Percentiles rank a stretch among this genome's conserved stretches.
These are phyloP conservation scores for Poecilobothrus nobilitatus DNA, from an alignment of 2,888 invertebrate genomes.

Conservation along the genomic window DNA sequence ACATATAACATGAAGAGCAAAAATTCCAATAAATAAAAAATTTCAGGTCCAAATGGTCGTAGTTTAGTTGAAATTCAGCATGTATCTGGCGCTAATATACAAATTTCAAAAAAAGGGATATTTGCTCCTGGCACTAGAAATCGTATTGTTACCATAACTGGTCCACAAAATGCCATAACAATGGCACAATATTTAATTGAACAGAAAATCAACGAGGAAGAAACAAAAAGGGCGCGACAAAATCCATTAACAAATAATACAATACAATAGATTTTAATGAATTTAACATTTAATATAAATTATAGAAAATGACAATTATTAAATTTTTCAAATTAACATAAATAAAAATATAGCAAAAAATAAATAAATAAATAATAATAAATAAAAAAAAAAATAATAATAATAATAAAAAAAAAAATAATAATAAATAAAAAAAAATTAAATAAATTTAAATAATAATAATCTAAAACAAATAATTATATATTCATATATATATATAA, in stretches of 20 bases:
- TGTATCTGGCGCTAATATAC: constrained; percentile 93
- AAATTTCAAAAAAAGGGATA: constrained; percentile 96
- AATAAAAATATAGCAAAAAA: background rate
- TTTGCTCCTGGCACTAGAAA: constrained; percentile 96
- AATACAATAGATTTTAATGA: constrained; percentile 4
- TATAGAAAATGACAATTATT: constrained; percentile 4
- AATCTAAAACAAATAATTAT: background rate
- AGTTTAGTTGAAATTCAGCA: constrained; percentile 96
- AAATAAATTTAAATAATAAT: background rate
- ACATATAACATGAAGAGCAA: constrained; percentile 7
- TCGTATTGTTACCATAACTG: constrained; percentile 93
- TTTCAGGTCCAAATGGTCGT: constrained; percentile 82
- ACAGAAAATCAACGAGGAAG: constrained; percentile 93
- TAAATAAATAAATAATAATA: background rate
- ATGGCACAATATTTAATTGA: constrained; percentile 93
- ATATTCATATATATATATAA: too few relatives aligned
- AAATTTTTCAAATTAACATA: constrained; percentile 2
- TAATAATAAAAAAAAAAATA: background rate
- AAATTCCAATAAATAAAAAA: constrained; percentile 24
- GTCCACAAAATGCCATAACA: constrained; percentile 77
- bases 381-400: background rate
- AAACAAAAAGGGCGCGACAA: constrained; percentile 87
- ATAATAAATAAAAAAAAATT: background rate
- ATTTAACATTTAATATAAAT: background rate
- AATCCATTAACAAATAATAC: constrained; percentile 55